Base-by-base conservation (phyloP, 53 echinoderm and acorn worm species). In the Henricia sp. region DNA sequence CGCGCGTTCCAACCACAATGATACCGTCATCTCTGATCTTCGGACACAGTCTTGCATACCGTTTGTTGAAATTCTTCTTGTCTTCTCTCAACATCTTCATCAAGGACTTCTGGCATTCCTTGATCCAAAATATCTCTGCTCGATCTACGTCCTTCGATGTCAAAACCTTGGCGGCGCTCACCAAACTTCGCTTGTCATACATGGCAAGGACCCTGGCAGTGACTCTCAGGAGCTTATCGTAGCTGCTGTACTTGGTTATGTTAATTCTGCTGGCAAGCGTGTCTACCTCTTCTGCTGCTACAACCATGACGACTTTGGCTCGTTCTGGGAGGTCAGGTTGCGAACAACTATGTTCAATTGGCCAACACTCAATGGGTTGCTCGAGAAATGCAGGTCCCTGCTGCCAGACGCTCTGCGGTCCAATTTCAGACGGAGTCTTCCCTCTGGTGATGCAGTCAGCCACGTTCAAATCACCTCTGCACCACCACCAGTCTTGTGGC, bases 371-470 rank as follows among this genome's bases (percentile, higher is more conserved):
- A 17, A 75, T 52, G 6, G 76, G 87, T 19, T 50, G 66, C 29
- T 52, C 41, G 51, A 86, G 52, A 37, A 87, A 87, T 6, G 77
- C 54, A 10, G 78, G 80, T 24, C 87, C 87, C 19, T 56, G 50
- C 8, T 87, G 87, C 78, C 87, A 87, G 25, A 29, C 12, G 6
- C 55, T 48, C 23, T 78, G 30, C 1, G 55, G 9, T 19, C 87
- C 70, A 53, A 87, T 35, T 41, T 67, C 70, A 13, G 11, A 24
- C 23, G 87, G 57, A 21, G 34, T 38, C 27, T 50, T 53, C 24
- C 88, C 88, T 56, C 80, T 88, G 38, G 88, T 55, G 26, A 88
- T 88, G 25, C 55, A 17, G 25, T 88, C 82, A n/a, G 78, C 82
- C 5, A 82, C 34, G 21, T 88, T 88, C 32, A 55, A 14, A 8